phyloP scores from a whole-genome alignment of 2,797 vertebrate genomes.

The Karalla daura region DNA sequence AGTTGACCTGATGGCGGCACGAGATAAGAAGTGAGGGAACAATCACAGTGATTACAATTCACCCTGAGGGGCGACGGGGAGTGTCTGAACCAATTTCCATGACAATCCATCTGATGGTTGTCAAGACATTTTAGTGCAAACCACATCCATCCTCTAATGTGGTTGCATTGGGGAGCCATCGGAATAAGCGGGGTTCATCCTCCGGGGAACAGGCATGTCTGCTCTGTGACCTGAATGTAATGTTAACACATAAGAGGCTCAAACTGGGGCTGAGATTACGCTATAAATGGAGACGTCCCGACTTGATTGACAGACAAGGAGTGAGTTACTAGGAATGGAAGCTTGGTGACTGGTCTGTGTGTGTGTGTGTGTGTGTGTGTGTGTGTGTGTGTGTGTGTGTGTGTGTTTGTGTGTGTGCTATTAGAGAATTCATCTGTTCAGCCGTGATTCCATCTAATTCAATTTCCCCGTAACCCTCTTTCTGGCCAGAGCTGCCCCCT shows the following conservation, averaged over 20 bases:
- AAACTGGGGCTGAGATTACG: conserved; percentile 21
- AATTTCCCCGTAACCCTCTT: conserved; percentile 63
- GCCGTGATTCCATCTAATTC: conserved; percentile 68
- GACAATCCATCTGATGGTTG: not conserved
- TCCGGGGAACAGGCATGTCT: not conserved
- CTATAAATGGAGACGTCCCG: conserved; percentile 29
- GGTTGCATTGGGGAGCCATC: not conserved
- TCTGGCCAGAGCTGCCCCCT: conserved; percentile 49
- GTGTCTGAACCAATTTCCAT: not conserved
- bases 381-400: conserved; percentile 32
- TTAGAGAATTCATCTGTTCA: conserved; percentile 65
- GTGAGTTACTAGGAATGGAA: conserved; percentile 31
- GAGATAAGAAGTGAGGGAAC: not conserved
- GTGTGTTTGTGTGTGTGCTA: conserved; percentile 34
- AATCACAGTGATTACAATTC: not conserved
- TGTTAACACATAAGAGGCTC: not conserved
- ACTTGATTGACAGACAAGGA: conserved; percentile 52
- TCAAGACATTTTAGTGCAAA: not conserved
- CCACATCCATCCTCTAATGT: not conserved
- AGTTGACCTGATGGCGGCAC: not conserved
- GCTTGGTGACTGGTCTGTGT: conserved; percentile 21
- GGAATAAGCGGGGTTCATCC: not conserved
- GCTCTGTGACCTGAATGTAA: not conserved
- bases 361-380: not conserved
- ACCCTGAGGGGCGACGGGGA: too few species aligned